These are phyloP conservation scores for Pristionchus exspectatus DNA, from an alignment of 2,888 invertebrate genomes.

Conservation along the genomic window DNA sequence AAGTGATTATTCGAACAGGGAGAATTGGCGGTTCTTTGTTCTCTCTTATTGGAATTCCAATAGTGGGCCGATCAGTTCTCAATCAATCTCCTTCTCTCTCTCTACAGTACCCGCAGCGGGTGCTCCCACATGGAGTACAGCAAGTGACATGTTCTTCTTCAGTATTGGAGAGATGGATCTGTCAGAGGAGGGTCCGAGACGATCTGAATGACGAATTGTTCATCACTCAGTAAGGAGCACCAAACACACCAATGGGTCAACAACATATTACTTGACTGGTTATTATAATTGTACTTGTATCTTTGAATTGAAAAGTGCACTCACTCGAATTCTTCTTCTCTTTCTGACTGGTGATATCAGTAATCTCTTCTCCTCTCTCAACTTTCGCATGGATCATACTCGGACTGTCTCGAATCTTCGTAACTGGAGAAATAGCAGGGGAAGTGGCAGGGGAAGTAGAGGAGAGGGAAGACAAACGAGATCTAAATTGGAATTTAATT, in stretches of 20 bases:
- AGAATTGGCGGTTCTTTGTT: no score
- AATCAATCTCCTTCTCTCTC: neutral
- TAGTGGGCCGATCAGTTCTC: neutral
- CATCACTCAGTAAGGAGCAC: no score
- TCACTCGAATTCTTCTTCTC: slow-evolving; percentile 12
- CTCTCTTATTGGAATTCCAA: neutral
- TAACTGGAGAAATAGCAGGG: neutral
- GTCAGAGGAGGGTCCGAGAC: slow-evolving; percentile 55
- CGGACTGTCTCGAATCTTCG: neutral
- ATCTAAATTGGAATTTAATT: neutral
- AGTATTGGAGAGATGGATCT: neutral
- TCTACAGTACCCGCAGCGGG: slow-evolving; percentile 89
- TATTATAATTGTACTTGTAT: no score
- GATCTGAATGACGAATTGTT: neutral
- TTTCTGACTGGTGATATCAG: neutral
- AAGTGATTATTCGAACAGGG: no score
- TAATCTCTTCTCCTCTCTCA: neutral
- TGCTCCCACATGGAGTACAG: slow-evolving; percentile 96
- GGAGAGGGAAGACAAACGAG: neutral
- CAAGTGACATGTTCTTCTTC: slow-evolving; percentile 79
- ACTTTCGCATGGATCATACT: slow-evolving; percentile 1
- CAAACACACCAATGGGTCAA: no score
- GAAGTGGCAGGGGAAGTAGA: neutral
- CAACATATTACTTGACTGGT: no score
- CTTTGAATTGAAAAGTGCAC: neutral